Evolutionary conservation across 2,113 vertebrate species (phyloP).

Genomic region (Genyomyrus donnyi): DNA sequence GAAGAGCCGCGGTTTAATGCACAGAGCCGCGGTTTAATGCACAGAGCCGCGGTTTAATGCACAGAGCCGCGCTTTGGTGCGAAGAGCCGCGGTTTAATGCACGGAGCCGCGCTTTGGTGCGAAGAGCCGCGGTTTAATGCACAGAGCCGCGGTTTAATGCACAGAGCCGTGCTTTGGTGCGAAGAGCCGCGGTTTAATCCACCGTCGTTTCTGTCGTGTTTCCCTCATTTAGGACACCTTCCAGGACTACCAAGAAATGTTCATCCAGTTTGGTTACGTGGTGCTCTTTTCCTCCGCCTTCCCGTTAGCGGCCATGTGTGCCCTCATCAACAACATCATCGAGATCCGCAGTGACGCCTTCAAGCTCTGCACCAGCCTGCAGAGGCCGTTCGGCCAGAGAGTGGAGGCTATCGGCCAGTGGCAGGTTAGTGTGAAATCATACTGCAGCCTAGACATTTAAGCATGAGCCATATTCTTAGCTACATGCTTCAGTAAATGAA

Average conservation of each 20-base stretch:
- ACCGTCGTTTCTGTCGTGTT: not conserved
- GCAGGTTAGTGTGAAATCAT: constrained; percentile 68
- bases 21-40: no score
- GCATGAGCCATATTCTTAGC: not conserved
- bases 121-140: not conserved
- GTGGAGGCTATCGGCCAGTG: constrained; percentile 91
- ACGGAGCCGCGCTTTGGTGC: no score
- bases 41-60: no score
- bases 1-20: no score
- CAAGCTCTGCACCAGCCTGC: constrained; percentile 88
- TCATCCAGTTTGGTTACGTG: constrained; percentile 95
- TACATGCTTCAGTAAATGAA: not conserved
- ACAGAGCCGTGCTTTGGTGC: no score
- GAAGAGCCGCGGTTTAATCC: not conserved
- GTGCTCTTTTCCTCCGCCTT: constrained; percentile 96
- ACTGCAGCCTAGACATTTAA: not conserved
- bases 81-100: not conserved
- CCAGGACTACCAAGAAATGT: constrained; percentile 98
- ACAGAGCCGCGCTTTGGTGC: no score
- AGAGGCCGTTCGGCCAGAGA: constrained; percentile 83
- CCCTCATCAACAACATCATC: constrained; percentile 91
- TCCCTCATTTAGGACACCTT: constrained; percentile 76
- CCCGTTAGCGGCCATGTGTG: constrained; percentile 85
- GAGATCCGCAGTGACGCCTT: constrained; percentile 95
- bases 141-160: not conserved